These are phyloP conservation scores for Uropsilus gracilis DNA, from an alignment of 2,113 vertebrate species.

Conservation along the genomic window DNA sequence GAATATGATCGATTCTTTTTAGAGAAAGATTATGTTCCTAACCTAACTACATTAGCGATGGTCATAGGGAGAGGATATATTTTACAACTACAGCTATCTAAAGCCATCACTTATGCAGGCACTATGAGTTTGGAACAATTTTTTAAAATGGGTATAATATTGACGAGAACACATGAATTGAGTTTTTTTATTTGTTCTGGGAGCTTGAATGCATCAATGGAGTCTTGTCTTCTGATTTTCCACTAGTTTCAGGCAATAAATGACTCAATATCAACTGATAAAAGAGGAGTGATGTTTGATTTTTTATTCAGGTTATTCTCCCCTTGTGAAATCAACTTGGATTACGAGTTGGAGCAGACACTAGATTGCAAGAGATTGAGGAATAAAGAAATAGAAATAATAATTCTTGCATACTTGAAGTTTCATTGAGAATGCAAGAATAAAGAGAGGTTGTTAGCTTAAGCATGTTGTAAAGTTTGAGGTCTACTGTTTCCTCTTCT, in stretches of 20 bases:
- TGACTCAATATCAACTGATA: neutral
- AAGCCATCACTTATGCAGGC: neutral
- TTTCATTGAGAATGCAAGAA: neutral
- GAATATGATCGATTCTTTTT: slow-evolving; percentile 3
- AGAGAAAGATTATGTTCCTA: neutral
- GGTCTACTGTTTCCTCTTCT: neutral
- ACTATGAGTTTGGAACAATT: neutral
- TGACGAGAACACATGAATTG: neutral
- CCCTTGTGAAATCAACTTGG: neutral
- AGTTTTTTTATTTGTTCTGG: neutral
- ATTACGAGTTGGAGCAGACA: neutral
- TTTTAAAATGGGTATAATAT: neutral
- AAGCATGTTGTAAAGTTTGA: neutral
- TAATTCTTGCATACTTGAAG: neutral
- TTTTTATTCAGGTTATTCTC: neutral
- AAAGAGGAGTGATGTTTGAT: neutral
- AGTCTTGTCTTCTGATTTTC: neutral
- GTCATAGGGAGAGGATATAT: neutral
- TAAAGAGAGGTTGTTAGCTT: neutral
- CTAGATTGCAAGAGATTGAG: neutral
- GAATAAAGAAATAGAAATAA: neutral
- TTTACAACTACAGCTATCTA: neutral
- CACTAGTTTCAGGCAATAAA: neutral
- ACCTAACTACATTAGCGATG: neutral
- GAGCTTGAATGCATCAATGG: neutral